Evolutionary conservation across 2,797 vertebrate species (phyloP).

Genomic region (Falco novaeseelandiae): DNA sequence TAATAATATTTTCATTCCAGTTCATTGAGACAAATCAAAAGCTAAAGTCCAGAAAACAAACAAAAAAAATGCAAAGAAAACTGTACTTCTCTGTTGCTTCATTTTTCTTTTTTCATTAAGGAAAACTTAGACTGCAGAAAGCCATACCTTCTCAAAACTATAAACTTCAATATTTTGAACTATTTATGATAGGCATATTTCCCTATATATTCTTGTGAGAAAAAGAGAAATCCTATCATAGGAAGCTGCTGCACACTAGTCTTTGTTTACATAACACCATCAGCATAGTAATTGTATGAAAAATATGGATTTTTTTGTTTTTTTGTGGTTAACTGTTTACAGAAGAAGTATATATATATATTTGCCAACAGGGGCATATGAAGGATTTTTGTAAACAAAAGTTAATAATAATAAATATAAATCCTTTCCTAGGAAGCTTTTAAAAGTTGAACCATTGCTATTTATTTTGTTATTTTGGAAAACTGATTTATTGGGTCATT

Average conservation of each 20-base stretch:
- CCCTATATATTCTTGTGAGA: not conserved
- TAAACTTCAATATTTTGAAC: not conserved
- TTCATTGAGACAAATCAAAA: not conserved
- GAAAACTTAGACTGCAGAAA: not conserved
- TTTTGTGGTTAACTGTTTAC: constrained; percentile 70
- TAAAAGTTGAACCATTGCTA: constrained; percentile 47
- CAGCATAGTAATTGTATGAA: constrained; percentile 50
- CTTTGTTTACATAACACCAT: constrained; percentile 68
- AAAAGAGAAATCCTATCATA: not conserved
- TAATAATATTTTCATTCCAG: not conserved
- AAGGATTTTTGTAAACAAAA: constrained; percentile 64
- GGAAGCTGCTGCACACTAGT: constrained; percentile 46
- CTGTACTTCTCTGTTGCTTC: not conserved
- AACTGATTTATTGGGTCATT: constrained; percentile 34
- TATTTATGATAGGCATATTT: not conserved
- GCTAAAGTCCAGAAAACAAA: not conserved
- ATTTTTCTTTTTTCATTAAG: not conserved
- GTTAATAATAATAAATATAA: constrained; percentile 58
- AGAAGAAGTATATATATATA: constrained; percentile 61
- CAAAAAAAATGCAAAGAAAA: not conserved
- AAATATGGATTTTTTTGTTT: constrained; percentile 5
- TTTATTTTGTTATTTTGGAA: constrained; percentile 59
- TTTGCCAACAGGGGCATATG: constrained; percentile 51
- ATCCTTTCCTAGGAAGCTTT: constrained; percentile 53
- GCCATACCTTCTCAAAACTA: not conserved